phyloP scores from a whole-genome alignment of 2,113 vertebrate genomes.

The Garra rufa region DNA sequence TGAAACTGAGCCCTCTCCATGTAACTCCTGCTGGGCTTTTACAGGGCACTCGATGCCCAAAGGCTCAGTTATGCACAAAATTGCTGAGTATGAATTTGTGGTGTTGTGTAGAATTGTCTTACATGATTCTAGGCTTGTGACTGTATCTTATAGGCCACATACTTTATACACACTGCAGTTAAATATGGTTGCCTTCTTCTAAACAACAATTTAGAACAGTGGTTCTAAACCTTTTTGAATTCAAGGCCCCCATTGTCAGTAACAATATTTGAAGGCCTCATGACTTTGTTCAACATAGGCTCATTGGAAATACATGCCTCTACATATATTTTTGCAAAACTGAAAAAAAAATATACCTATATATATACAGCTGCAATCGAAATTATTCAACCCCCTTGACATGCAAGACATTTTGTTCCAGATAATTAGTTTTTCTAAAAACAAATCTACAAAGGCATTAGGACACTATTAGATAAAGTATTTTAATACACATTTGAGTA shows the following conservation, averaged over 20 bases:
- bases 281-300: too few relatives aligned
- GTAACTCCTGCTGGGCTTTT: not conserved
- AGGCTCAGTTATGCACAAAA: not conserved
- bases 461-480: too few relatives aligned
- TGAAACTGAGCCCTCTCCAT: not conserved
- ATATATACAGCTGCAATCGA: too few relatives aligned
- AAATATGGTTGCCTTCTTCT: not conserved
- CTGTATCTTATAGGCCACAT: not conserved
- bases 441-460: too few relatives aligned
- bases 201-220: not conserved
- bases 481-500: too few relatives aligned
- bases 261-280: not conserved
- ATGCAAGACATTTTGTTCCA: too few relatives aligned
- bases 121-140: not conserved
- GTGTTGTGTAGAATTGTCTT: not conserved
- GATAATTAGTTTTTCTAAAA: too few relatives aligned
- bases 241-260: not conserved
- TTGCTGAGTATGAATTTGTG: conserved; percentile 5
- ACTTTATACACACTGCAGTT: not conserved
- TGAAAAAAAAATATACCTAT: too few relatives aligned
- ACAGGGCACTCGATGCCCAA: not conserved
- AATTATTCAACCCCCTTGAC: too few relatives aligned
- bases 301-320: too few relatives aligned
- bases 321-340: too few relatives aligned
- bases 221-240: not conserved